Conservation (phyloP, 35 echinoderm and acorn worm species). For the Chiridota heheva region DNA sequence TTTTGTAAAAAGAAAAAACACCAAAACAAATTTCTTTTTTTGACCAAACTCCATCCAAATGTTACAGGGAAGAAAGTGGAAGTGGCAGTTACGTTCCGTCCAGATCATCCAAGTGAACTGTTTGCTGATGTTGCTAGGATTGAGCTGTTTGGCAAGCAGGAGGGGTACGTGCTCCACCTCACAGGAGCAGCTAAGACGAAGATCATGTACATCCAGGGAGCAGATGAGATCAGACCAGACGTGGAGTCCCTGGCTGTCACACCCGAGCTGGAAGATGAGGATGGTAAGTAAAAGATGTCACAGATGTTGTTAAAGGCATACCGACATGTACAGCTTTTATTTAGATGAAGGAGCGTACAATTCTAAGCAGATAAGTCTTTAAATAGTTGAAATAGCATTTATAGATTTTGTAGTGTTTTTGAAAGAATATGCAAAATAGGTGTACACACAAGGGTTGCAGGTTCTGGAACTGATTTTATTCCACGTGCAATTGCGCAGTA, state of each 20-base stretch:
- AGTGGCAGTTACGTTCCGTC: constrained; percentile 79
- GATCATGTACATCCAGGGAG: constrained; percentile 84
- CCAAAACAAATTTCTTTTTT: constrained; percentile 4
- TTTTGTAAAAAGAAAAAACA: not conserved
- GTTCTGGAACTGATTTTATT: no score
- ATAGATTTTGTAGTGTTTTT: no score
- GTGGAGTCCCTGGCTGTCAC: constrained; percentile 76
- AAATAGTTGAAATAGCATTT: no score
- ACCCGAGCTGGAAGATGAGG: constrained; percentile 57
- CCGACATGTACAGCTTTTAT: no score
- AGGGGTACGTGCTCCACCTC: constrained; percentile 72
- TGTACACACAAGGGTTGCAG: no score
- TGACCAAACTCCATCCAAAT: not conserved
- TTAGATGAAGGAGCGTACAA: no score
- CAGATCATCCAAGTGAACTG: constrained; percentile 82
- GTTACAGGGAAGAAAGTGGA: constrained; percentile 80
- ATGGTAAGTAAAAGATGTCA: constrained; percentile 39
- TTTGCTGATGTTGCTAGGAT: constrained; percentile 81
- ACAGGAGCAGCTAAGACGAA: constrained; percentile 79
- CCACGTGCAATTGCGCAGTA: no score
- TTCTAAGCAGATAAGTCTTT: no score
- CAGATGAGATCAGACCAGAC: constrained; percentile 68
- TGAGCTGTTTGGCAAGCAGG: constrained; percentile 82
- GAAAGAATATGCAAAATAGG: no score
- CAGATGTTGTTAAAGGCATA: no score